Base-by-base conservation (phyloP, 2,888 invertebrate species). In the Didymodactylos carnosus region DNA sequence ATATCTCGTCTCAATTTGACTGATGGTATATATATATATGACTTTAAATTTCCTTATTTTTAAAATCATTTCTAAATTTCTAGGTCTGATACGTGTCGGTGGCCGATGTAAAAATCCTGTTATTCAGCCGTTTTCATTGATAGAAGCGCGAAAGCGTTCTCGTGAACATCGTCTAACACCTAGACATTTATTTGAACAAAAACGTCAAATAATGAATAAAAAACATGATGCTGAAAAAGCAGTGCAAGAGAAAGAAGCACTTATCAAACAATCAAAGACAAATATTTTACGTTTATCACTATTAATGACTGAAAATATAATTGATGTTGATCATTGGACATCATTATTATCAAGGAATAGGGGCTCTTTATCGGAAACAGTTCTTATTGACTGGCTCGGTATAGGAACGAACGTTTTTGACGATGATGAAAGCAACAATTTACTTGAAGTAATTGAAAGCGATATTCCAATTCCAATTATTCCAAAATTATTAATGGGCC, bases 1-100 rank as follows among this genome's bases (percentile, higher is more conserved):
- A 35, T 62, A 19, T 35, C 29, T 35, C 62, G 62, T 62, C 19
- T 62, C 3, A 35, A 62, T 19, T 35, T 62, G 8, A 62, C 19
- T 2, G 39, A 72, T 19, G 74, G 62, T 62, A 10, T 19, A 11
- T 10, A n/a, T 35, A 19, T 3, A 0, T 35, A 5, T 8, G 29
- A 35, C 35, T 49, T 53, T 29, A 29, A 7, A 29, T 27, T 23
- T 14, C 16, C 0, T 27, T 29, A 35, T 8, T 19, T 19, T 19
- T 19, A 19, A 29, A 51, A 51, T 29, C 8, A 7, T 19, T 19
- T 7, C 16, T 0, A 46, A 46, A 46, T 62, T n/a, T 62, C n/a
- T 5, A 62, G 62, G 74, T 62, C 40, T 76, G 19, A 73, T 76
- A 25, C 70, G 76, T 62, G 76, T 76, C 19, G 76, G 76, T 39